Evolutionary conservation across 1,140 invertebrate species (phyloP).

Genomic region (Heliothis subflexa): DNA sequence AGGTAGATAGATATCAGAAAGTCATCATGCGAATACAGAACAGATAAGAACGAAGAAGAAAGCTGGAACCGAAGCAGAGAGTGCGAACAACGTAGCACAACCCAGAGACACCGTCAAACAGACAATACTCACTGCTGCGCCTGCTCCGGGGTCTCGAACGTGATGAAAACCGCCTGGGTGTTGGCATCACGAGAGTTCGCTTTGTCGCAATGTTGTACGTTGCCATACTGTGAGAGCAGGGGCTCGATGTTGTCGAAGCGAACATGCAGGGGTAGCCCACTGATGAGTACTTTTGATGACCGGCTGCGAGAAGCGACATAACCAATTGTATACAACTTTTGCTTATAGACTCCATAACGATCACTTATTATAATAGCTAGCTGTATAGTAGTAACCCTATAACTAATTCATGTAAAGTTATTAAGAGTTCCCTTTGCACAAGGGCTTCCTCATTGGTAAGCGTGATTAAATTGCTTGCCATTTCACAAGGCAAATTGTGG

Average conservation of each 20-base stretch:
- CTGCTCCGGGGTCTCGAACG: conserved; percentile 95
- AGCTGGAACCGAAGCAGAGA: conserved; percentile 22
- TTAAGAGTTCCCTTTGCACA: too few species aligned
- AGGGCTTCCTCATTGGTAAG: too few species aligned
- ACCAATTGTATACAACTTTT: conserved; percentile 58
- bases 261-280: conserved; percentile 93
- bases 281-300: conserved; percentile 93
- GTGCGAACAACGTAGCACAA: conserved; percentile 19
- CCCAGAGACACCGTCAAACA: conserved; percentile 41
- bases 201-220: conserved; percentile 94
- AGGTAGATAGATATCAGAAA: not conserved
- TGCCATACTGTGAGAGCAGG: conserved; percentile 92
- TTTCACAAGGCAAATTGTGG: too few species aligned
- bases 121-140: conserved; percentile 93
- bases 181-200: conserved; percentile 91
- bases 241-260: conserved; percentile 94
- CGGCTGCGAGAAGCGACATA: conserved; percentile 88
- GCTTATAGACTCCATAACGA: not conserved
- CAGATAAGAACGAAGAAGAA: conserved; percentile 7
- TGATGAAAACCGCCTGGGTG: conserved; percentile 93
- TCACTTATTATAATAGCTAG: too few species aligned
- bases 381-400: too few species aligned
- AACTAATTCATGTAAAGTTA: too few species aligned
- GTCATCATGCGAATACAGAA: conserved; percentile 17
- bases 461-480: too few species aligned